Base-by-base conservation (phyloP, 2,113 vertebrate genomes). In the Ophthalmolycus amberensis region DNA sequence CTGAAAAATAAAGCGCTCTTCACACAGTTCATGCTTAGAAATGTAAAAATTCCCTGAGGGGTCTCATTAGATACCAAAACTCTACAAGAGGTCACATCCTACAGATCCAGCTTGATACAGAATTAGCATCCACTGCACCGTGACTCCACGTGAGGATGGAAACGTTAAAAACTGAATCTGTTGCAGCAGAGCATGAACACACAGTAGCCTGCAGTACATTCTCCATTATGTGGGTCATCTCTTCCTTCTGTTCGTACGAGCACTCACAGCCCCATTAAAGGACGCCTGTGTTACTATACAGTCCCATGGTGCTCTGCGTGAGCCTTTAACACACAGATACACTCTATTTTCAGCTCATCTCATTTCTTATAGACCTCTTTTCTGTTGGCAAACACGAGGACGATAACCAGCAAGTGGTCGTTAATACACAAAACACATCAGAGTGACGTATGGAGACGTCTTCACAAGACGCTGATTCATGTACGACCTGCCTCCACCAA, bases 191-290 rank as follows among this genome's bases (percentile, higher is more conserved):
- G 50, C 27, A 75, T 72, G 50, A 71, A 64, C 15, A 48, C 42
- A 66, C 79, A 34, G 64, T 11, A 44, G 54, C 68, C 71, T 7
- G 74, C 70, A 73, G 80, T 75, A 70, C 52, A 64, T 75, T 77
- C 0, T 7, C 71, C 10, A 34, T 85, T 84, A 85, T 84, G 71
- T 81, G 78, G 86, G 75, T 80, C 77, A 87, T 64, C 67, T 37
- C 52, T 60, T 68, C 29, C 18, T 25, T 58, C 37, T 50, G 79
- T 68, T 64, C 86, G 62, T 65, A 37, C 79, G 73, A 68, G 65
- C 69, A 56, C 60, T 62, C 56, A 63, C 62, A 68, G 25, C n/a
- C 7, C 6, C 60, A 56, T 38, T 52, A 66, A 68, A 72, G 67
- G 37, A 59, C 4, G 16, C 32, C 59, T 67, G 48, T n/a, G 0